Conservation (phyloP, 1,140 invertebrate species). For the Psilanteris sp. region DNA sequence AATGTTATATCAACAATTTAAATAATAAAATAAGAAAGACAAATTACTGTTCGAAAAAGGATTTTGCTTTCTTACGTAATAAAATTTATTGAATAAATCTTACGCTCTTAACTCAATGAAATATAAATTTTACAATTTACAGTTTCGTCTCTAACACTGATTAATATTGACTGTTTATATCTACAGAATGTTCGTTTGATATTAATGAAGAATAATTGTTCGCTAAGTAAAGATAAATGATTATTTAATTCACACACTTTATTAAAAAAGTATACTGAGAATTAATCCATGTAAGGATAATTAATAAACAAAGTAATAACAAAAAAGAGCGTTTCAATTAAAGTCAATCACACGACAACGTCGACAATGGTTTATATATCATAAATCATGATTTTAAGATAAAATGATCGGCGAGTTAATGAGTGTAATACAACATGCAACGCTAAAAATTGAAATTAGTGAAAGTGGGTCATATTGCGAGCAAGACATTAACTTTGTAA, state of each 20-base stretch:
- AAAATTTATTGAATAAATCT: too few species aligned
- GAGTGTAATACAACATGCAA: constrained; percentile 39
- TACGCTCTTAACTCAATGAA: too few species aligned
- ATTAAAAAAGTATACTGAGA: constrained; percentile 17
- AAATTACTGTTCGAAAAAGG: too few species aligned
- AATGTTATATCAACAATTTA: too few species aligned
- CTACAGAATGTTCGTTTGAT: too few species aligned
- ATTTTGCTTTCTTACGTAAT: too few species aligned
- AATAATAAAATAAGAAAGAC: too few species aligned
- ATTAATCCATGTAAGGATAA: constrained; percentile 31
- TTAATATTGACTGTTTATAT: too few species aligned
- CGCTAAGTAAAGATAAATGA: constrained; percentile 7
- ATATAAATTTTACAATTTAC: too few species aligned
- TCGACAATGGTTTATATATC: constrained; percentile 40
- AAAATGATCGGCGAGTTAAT: constrained; percentile 48
- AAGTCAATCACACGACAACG: constrained; percentile 54
- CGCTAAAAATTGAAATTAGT: constrained; percentile 52
- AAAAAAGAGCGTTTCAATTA: constrained; percentile 42
- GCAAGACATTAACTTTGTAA: constrained; percentile 38
- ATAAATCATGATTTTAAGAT: constrained; percentile 55
- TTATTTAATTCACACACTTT: background rate
- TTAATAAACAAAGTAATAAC: constrained; percentile 13
- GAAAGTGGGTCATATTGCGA: constrained; percentile 54
- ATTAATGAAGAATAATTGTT: too few species aligned
- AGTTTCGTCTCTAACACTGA: too few species aligned